Base-by-base conservation (phyloP, 64 coral and sea anemone species). In the Stichodactyla mertensii region DNA sequence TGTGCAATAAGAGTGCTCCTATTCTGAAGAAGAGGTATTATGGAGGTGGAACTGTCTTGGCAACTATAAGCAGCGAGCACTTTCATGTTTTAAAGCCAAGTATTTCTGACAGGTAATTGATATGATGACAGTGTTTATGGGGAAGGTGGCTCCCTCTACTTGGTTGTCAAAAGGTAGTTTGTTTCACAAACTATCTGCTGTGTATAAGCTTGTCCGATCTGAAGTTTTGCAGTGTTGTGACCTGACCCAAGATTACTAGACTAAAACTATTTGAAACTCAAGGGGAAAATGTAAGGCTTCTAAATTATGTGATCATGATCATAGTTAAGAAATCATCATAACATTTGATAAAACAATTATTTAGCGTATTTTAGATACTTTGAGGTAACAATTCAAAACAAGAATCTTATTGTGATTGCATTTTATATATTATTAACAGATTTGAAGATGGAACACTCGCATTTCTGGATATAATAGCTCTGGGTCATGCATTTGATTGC, bases 371-470 rank as follows among this genome's bases (percentile, higher is more conserved):
- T 36, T 36, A 36, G 31, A 36, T 36, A 36, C 31, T 36, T 36
- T 36, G 31, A 36, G 31, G 31, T 36, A 36, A 36, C 31, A 36
- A 36, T 0, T 36, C 31, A 1, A 36, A 36, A 36, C 31, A 36
- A 36, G 31, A 36, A 36, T 36, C 31, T 36, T 36, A 36, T 36
- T 36, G 31, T 36, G 31, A 36, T 36, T 36, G 31, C 31, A 36
- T 36, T 36, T 1, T 36, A 26, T 45, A 52, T 84, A n/a, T 74
- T 4, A 31, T 74, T 12, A 85, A 57, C 57, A 98, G 97, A 83
- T 94, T 95, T 92, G 93, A 99, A 86, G 93, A 99, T 88, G 97
- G 97, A 51, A 99, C 97, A 15, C 62, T 94, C 71, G 86, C 97
- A 19, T 99, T 90, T 82, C 67, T 99, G 86, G 93, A 99, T 52